Base-by-base conservation (phyloP, 2,113 vertebrate species). In the Leptobrachium leishanense region DNA sequence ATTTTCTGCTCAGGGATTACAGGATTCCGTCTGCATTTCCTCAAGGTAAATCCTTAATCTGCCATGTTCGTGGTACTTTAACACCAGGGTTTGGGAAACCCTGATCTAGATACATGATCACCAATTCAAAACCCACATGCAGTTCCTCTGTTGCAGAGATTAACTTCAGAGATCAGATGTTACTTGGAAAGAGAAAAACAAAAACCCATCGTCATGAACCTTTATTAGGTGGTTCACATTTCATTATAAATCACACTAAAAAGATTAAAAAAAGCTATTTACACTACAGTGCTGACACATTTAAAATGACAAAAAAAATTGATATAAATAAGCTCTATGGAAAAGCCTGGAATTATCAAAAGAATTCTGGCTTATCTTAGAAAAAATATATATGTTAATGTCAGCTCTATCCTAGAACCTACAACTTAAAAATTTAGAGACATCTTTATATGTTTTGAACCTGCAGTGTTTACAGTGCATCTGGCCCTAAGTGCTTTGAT, bases 221-320 rank as follows among this genome's bases (percentile, higher is more conserved):
- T 95, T 95, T 98, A 98, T 97, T 97, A 93, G 90, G 89, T 78
- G 95, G 95, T 91, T 96, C 96, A 93, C 93, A 94, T 94, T 95
- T 95, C 94, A 94, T 91, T 98, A 98, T 93, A 98, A 98, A 99
- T 95, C 95, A 96, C 94, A 95, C 95, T 96, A 97, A 96, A 97
- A 93, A 94, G 89, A 90, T 92, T 86, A 88, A 94, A 95, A 92
- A 92, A 87, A 93, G 90, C 92, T 97, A 96, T 97, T 93, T 97
- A 98, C 95, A 97, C 95, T 95, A 98, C 95, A 97, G 95, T 96
- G 95, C 95, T 95, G 95, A 96, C 94, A 92, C 88, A 94, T 93
- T 94, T 92, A 90, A 94, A 95, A 94, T 92, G 88, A 86, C n/a
- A n/a, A n/a, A n/a, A n/a, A 89, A 92, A 91, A 85, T 84, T 90